These are phyloP conservation scores for Eidolon dupreanum DNA, from an alignment of 2,797 vertebrate genomes.

Conservation along the genomic window DNA sequence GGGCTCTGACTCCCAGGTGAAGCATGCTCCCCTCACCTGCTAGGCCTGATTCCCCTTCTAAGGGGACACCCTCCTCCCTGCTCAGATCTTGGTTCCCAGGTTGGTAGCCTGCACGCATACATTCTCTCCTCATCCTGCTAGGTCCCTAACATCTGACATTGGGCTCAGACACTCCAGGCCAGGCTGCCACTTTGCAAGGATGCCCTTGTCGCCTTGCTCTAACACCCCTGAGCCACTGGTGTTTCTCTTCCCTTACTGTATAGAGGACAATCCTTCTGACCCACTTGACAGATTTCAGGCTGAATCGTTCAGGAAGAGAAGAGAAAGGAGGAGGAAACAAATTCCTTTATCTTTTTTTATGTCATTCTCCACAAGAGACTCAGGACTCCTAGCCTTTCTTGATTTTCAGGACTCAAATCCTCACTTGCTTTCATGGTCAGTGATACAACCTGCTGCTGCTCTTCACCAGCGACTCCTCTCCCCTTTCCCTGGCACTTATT, in stretches of 20 bases:
- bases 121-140: not conserved
- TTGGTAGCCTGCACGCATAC: not conserved
- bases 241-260: not conserved
- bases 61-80: no score
- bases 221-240: not conserved
- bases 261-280: not conserved
- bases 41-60: no score
- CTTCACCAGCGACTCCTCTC: not conserved
- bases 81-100: not conserved
- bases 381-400: not conserved
- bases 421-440: not conserved
- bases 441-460: not conserved
- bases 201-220: not conserved
- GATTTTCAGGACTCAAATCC: fast-evolving
- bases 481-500: not conserved
- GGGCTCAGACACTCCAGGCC: not conserved
- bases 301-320: not conserved
- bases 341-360: not conserved
- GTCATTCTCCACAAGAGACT: not conserved
- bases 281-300: not conserved
- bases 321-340: not conserved
- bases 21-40: no score
- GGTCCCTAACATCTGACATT: not conserved
- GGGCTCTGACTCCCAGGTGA: not conserved
- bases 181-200: not conserved